Percentiles rank a stretch among this genome's conserved stretches.
Evolutionary conservation across 2,888 invertebrate genomes (phyloP).

Genomic region (Sinotaia quadrata): DNA sequence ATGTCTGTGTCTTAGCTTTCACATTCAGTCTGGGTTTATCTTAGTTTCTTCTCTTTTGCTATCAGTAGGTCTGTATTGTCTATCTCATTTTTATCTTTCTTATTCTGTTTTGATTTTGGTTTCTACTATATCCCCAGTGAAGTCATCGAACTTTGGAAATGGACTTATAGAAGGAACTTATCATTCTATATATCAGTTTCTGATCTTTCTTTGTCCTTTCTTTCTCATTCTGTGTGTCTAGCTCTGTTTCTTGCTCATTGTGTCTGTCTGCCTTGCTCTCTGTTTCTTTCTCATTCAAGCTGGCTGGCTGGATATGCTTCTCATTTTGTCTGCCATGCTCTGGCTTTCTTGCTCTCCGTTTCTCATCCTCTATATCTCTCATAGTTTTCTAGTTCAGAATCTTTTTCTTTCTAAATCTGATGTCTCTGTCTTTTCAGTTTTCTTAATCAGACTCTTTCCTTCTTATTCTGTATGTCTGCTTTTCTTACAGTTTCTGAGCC

Average conservation of each 20-base stretch:
- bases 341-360: background rate
- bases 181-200: too few species aligned
- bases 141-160: too few species aligned
- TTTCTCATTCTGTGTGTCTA: background rate
- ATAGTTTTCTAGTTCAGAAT: too few species aligned
- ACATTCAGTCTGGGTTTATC: too few species aligned
- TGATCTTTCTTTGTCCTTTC: too few species aligned
- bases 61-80: too few species aligned
- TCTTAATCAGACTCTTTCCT: conserved; percentile 17
- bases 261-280: background rate
- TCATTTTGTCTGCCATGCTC: background rate
- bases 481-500: background rate
- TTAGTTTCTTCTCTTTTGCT: too few species aligned
- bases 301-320: background rate
- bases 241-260: conserved; percentile 14
- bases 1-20: too few species aligned
- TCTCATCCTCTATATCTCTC: conserved; percentile 8
- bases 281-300: background rate
- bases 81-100: too few species aligned
- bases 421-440: conserved; percentile 4
- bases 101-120: too few species aligned
- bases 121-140: too few species aligned
- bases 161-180: too few species aligned
- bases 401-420: conserved; percentile 6
- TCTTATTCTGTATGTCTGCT: conserved; percentile 9